Percentiles rank a stretch among this genome's conserved stretches.
These are phyloP conservation scores for Parnassius mnemosyne DNA, from an alignment of 2,888 invertebrate species.

Conservation along the genomic window DNA sequence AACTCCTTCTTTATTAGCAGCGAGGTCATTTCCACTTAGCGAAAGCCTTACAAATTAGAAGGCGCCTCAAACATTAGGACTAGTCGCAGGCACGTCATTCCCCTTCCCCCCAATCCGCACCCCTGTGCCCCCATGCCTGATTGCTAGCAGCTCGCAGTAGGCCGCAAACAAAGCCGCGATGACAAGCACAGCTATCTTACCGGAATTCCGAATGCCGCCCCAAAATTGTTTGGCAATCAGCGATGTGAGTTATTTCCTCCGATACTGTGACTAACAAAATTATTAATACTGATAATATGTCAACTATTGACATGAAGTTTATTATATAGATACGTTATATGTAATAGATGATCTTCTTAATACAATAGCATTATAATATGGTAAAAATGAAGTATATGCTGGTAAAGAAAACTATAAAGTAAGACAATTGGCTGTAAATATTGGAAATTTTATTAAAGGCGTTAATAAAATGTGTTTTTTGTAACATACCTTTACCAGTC, in stretches of 20 bases:
- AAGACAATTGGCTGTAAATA: no score
- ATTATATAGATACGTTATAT: no score
- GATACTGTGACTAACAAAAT: conserved; percentile 27
- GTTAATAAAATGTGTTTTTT: no score
- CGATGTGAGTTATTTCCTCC: conserved; percentile 58
- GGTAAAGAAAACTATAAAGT: no score
- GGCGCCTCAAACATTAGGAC: conserved; percentile 59
- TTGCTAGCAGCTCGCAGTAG: conserved; percentile 53
- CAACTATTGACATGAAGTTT: not conserved
- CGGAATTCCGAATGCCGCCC: conserved; percentile 55
- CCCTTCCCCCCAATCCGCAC: conserved; percentile 34
- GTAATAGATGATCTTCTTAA: no score
- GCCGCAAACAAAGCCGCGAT: conserved; percentile 65
- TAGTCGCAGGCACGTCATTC: conserved; percentile 42
- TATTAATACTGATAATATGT: conserved; percentile 11
- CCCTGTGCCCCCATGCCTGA: conserved; percentile 43
- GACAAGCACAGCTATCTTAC: conserved; percentile 59
- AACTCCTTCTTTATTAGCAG: conserved; percentile 31
- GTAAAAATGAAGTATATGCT: no score
- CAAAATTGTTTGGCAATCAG: conserved; percentile 49
- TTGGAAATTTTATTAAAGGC: no score
- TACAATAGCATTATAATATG: no score
- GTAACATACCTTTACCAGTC: no score
- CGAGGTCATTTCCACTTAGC: conserved; percentile 54
- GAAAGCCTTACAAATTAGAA: conserved; percentile 63